Evolutionary conservation across 2,888 invertebrate genomes (phyloP).

Genomic region (Tinea pellionella): DNA sequence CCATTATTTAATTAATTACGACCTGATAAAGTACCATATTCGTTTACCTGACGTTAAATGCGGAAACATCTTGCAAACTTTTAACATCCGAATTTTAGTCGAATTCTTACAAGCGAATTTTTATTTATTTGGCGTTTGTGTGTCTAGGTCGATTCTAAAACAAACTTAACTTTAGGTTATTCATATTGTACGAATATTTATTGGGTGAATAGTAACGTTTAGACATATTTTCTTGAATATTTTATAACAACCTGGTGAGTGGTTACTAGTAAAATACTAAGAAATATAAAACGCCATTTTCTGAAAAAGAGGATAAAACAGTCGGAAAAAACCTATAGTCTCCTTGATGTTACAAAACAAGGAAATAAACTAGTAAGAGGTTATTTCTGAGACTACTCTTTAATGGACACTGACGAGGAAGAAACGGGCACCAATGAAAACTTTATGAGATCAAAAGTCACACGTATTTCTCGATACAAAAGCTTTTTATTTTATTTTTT

Average conservation of each 20-base stretch:
- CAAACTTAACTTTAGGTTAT: no score
- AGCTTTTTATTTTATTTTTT: not conserved
- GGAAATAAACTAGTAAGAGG: not conserved
- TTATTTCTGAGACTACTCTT: slow-evolving; percentile 1
- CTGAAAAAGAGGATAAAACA: not conserved
- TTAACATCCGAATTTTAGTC: no score
- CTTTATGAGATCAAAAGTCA: not conserved
- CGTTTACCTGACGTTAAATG: no score
- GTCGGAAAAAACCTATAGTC: not conserved
- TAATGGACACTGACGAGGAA: slow-evolving; percentile 4
- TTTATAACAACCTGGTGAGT: no score
- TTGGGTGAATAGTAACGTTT: no score
- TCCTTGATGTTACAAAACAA: not conserved
- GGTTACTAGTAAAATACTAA: not conserved
- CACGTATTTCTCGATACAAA: slow-evolving; percentile 1
- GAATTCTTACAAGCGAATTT: no score
- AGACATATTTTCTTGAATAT: no score
- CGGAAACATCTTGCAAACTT: no score
- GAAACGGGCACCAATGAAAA: not conserved
- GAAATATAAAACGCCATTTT: not conserved
- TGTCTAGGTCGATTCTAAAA: no score
- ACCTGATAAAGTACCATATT: no score
- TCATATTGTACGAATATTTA: no score
- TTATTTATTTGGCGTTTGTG: no score
- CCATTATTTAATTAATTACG: not conserved